These are phyloP conservation scores for Tylochromis polylepis DNA, from an alignment of 2,113 vertebrate genomes.

Conservation along the genomic window DNA sequence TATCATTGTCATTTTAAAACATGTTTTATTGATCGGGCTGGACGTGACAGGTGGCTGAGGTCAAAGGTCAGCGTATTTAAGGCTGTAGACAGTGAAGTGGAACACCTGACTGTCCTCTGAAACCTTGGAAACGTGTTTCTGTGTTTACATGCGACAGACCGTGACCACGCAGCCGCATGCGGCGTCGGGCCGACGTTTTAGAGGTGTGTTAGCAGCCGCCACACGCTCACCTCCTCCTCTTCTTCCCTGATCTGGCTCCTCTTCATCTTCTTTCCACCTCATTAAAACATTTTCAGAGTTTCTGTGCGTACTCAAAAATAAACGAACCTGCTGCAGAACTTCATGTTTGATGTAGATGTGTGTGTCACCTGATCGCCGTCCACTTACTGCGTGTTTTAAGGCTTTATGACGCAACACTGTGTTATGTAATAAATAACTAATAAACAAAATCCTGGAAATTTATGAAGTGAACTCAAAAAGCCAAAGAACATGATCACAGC, in stretches of 20 bases:
- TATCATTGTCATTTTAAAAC: fast-evolving
- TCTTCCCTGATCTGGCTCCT: not conserved
- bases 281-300: too few species aligned
- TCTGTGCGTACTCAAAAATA: not conserved
- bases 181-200: not conserved
- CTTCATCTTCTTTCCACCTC: not conserved
- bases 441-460: not conserved
- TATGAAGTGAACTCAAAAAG: not conserved
- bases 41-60: not conserved
- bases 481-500: not conserved
- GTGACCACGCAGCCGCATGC: not conserved
- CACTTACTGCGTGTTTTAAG: not conserved
- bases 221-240: not conserved
- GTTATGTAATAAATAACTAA: not conserved
- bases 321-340: not conserved
- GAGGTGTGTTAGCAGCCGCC: not conserved
- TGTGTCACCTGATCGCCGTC: not conserved
- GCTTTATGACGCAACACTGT: fast-evolving
- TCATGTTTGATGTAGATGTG: not conserved
- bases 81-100: not conserved
- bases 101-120: not conserved
- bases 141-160: not conserved
- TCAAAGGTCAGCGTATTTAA: not conserved
- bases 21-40: fast-evolving
- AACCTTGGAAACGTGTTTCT: not conserved